Evolutionary conservation across 2,888 invertebrate species (phyloP), one percentile per base, ranked within the genome.

Genomic region (Imbricaverruca yamaguchii): DNA sequence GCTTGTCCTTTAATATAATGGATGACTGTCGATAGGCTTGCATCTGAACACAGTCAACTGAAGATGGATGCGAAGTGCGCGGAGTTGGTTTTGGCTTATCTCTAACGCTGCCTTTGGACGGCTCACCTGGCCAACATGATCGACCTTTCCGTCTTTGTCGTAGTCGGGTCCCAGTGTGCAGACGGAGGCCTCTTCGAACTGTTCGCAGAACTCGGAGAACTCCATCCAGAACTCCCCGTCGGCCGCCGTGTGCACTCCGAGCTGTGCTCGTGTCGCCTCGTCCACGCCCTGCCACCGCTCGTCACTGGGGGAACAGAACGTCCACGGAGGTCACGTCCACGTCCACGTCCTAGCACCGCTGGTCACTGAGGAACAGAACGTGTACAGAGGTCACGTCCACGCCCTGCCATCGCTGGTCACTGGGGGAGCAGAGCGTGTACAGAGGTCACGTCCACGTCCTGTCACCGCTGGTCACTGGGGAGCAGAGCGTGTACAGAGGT

Each of bases 201-300:
- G 87, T 21, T 84, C 84, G 82, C 86, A 86, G 84, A 89, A 89
- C 83, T 89, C 89, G 61, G 85, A 83, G 84, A 86, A 88, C 18
- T 86, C 86, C 88, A 89, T 89, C 89, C 89, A 89, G 85, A 88
- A 89, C 84, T 89, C 89, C 6, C 89, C 89, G 83, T 89, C 88
- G 53, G 85, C 86, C 65, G 86, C 85, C 3, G 85, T 83, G 78
- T 85, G 85, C 79, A 87, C 84, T 13, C 86, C 85, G 80, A 89
- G 84, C 56, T 84, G 84, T 59, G 84, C 81, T 83, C 87, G 87
- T 7, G 86, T 87, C 0, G 85, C 85, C 11, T 86, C 86, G 82
- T 87, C 87, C 15, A 89, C 86, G 83, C 86, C 85, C 8, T 85
- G 84, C 89, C 89, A 89, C 82, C 86, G 86, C 6, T 85, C 83